Conservation (phyloP, 2,888 invertebrate genomes). For the Scaeva pyrastri region DNA sequence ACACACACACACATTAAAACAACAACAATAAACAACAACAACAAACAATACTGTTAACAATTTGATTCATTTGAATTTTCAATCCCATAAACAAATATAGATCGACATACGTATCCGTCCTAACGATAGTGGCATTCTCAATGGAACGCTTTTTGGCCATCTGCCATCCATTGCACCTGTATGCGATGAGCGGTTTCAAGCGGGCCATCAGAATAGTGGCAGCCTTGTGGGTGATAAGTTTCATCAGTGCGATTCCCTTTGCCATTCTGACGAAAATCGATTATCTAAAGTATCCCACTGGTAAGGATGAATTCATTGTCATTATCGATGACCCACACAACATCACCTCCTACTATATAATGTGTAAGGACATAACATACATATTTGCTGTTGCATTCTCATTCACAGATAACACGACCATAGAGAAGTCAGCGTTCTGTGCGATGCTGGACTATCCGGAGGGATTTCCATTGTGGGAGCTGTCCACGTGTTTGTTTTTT, state of each 20-base stretch:
- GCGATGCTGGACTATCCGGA: slow-evolving; percentile 87
- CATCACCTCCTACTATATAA: not conserved
- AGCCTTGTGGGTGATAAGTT: slow-evolving; percentile 90
- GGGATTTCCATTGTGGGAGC: slow-evolving; percentile 90
- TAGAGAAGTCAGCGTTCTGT: slow-evolving; percentile 92
- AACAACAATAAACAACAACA: not conserved
- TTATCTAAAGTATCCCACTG: slow-evolving; percentile 90
- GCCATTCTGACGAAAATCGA: slow-evolving; percentile 90
- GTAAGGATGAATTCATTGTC: slow-evolving; percentile 80
- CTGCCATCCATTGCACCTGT: slow-evolving; percentile 93
- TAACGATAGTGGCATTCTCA: slow-evolving; percentile 96
- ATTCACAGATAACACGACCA: slow-evolving; percentile 84
- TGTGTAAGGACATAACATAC: slow-evolving; percentile 5
- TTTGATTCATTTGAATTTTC: not conserved
- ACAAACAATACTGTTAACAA: not conserved
- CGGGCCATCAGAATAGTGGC: slow-evolving; percentile 92
- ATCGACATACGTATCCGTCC: slow-evolving; percentile 94
- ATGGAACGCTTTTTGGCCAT: slow-evolving; percentile 96
- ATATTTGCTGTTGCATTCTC: slow-evolving; percentile 8
- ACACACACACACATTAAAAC: too few species aligned
- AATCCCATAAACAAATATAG: slow-evolving; percentile 83
- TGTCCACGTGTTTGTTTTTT: slow-evolving; percentile 93
- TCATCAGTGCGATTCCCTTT: slow-evolving; percentile 91
- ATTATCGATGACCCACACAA: too few species aligned
- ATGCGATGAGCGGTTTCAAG: slow-evolving; percentile 92